Base-by-base conservation (phyloP, 2,113 vertebrate species). In the Danionella cerebrum region DNA sequence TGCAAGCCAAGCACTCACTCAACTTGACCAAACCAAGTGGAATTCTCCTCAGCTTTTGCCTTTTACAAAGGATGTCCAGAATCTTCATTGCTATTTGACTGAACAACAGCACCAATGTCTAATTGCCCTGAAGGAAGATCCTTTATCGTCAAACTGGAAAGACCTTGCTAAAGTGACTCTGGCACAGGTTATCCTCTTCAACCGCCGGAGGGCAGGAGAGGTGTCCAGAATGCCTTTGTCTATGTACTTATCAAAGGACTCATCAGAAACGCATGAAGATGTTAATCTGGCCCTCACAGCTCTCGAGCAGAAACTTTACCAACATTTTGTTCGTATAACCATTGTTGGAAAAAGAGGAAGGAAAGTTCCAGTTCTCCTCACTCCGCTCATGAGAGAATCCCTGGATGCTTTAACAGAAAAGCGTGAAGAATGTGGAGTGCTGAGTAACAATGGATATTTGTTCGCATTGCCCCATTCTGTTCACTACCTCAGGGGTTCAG, bases 41-140 rank as follows among this genome's bases (percentile, higher is more conserved):
- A 70, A 70, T 52, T 21, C 47, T 41, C 57, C 41, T 39, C 31
- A 50, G 12, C n/a, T 4, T 70, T 9, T 64, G 12, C 59, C 59
- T 14, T 44, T 73, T n/a, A 73, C 27, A 16, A 24, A 52, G 18
- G 71, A 73, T 45, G 55, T 73, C n/a, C 24, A 73, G 13, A 42
- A 13, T n/a, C 41, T 71, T 5, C 60, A 65, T 45, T 31, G 25
- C n/a, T 57, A 57, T 36, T 33, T 71, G 24, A 39, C 42, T 57
- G 69, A 42, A 10, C 53, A 65, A 44, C 48, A 54, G 16, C 14
- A 71, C 25, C 1, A 71, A 31, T 24, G 21, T 5, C 5, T 39
- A 2, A 6, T 29, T 33, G 35, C 36, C 7, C 27, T 70, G 14
- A 7, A 36, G 24, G 10, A 13, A 38, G 33, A 62, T 13, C 13